Base-by-base conservation (phyloP, 2,113 vertebrate species). In the Riparia riparia region DNA sequence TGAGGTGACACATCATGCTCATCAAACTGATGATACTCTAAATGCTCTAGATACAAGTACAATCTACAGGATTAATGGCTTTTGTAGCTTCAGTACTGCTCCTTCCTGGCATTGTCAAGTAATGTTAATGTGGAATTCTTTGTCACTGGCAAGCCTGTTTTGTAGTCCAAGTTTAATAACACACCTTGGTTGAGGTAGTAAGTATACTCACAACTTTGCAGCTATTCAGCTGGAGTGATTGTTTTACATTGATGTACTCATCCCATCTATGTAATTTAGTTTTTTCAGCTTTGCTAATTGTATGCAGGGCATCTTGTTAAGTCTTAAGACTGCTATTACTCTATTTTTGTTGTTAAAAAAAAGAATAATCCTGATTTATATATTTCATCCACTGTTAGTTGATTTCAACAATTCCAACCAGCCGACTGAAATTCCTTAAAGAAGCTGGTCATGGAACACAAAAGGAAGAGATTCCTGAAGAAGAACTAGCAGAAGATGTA, bases 401-500 rank as follows among this genome's bases (percentile, higher is more conserved):
- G 74, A 99, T 99, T 97, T 99, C 99, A 95, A 98, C 99, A 90
- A 98, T 99, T 97, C 99, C 99, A 91, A 99, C 99, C 86, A 99
- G 99, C 93, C 99, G 99, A 54, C 98, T 99, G 98, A 99, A 99
- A 97, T 99, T 99, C 97, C 98, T 99, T 74, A 99, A 99, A 97
- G 98, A 99, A 66, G 99, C 99, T 66, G 99, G 99, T 93, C 99
- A 99, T 65, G 99, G 99, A 96, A 99, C 99, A 72, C 99, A 99
- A 89, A 99, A 99, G 93, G 99, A 99, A 83, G 99, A 99, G 97
- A 99, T 99, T 96, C 99, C 99, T 1, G 99, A 99, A 68, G 99
- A 99, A 83, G 99, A 99, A 42, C 97, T 99, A 96, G 98, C 99
- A 80, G 99, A 98, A 89, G 98, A 99, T 53, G 98, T 98, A 77